Percentiles rank a stretch among this genome's conserved stretches.
Conservation (phyloP, 37 sponge, comb jelly and placozoan genomes). For the Sycon ciliatum region DNA sequence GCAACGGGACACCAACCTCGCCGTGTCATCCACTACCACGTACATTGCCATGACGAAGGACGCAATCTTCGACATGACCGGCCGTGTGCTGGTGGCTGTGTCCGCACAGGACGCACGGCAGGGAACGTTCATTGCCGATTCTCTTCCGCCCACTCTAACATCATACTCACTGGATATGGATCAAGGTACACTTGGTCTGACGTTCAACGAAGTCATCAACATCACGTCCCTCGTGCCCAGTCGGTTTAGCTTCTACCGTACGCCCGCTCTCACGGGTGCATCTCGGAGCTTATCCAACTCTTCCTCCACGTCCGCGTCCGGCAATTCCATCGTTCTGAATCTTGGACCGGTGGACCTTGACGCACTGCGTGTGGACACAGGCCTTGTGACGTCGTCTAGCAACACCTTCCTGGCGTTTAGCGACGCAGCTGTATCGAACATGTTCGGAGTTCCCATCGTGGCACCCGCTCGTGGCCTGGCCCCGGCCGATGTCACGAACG, state of each 20-base stretch:
- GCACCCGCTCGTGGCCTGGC: slow-evolving; percentile 13
- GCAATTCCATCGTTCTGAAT: no score
- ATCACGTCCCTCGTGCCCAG: slow-evolving; percentile 29
- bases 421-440: slow-evolving; percentile 48
- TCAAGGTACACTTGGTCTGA: slow-evolving; percentile 44
- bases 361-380: slow-evolving; percentile 24
- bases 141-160: slow-evolving; percentile 37
- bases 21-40: slow-evolving; percentile 36
- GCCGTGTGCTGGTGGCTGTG: neutral
- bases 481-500: slow-evolving; percentile 35
- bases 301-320: no score
- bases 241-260: slow-evolving; percentile 40
- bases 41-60: slow-evolving; percentile 12
- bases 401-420: slow-evolving; percentile 46
- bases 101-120: neutral
- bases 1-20: slow-evolving; percentile 38
- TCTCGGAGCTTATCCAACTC: no score
- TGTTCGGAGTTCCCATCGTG: slow-evolving; percentile 38
- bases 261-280: no score
- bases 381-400: slow-evolving; percentile 28
- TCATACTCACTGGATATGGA: slow-evolving; percentile 53
- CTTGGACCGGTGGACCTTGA: no score
- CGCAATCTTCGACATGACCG: neutral
- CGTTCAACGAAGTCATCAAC: slow-evolving; percentile 68
- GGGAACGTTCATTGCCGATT: slow-evolving; percentile 41